Conservation (phyloP, 1,140 invertebrate species). For the Magallana angulata region DNA sequence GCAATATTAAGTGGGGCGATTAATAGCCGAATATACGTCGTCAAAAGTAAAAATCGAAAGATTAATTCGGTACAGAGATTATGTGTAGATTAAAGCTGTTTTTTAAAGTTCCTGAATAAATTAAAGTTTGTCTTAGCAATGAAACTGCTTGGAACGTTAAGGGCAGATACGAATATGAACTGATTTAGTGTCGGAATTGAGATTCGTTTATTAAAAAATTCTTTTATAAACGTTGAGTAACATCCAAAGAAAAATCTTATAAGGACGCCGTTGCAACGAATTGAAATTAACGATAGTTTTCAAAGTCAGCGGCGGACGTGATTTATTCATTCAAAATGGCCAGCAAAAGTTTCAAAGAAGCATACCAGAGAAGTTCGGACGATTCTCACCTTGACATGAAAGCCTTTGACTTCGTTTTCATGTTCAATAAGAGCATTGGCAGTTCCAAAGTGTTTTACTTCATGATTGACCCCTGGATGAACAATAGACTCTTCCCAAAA, state of each 20-base stretch:
- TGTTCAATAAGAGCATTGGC: conserved; percentile 78
- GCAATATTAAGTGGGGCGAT: not conserved
- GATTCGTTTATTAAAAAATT: not conserved
- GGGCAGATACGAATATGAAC: not conserved
- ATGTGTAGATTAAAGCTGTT: not conserved
- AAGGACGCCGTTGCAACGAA: not conserved
- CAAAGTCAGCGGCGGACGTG: not conserved
- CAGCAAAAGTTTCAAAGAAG: not conserved
- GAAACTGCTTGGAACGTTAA: not conserved
- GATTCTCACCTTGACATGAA: conserved; percentile 51
- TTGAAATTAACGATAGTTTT: not conserved
- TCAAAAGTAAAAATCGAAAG: not conserved
- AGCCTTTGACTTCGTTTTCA: conserved; percentile 79
- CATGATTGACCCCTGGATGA: conserved; percentile 69
- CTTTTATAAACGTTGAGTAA: not conserved
- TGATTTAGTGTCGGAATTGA: not conserved
- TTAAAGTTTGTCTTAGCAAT: not conserved
- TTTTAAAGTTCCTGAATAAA: conserved; percentile 7
- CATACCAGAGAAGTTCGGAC: conserved; percentile 34
- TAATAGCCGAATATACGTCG: not conserved
- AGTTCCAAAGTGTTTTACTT: conserved; percentile 71
- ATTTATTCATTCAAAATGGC: not conserved
- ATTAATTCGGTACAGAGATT: conserved; percentile 16
- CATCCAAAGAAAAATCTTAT: not conserved
- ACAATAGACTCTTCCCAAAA: conserved; percentile 67